A percentile compares a stretch with the other conserved stretches of the same genome.
Evolutionary conservation across 2,113 vertebrate species (phyloP).

Genomic region (Struthio camelus): DNA sequence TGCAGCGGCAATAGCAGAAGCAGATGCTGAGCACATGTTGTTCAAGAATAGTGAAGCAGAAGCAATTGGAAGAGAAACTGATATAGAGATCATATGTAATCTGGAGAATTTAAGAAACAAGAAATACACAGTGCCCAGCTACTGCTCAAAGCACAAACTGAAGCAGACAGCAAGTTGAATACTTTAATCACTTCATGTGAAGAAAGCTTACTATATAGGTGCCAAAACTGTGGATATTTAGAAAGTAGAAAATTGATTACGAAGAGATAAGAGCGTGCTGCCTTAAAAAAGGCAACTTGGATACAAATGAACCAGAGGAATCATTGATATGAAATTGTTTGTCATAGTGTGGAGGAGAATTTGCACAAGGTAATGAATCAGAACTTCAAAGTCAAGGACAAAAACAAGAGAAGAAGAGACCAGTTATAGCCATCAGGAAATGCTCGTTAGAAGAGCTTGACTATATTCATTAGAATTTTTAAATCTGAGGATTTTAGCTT

Average conservation of each 20-base stretch:
- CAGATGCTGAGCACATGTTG: conserved; percentile 49
- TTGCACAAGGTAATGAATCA: background rate
- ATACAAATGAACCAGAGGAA: background rate
- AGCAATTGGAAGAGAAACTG: conserved; percentile 58
- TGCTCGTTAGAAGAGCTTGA: background rate
- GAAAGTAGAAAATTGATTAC: background rate
- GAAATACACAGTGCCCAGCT: background rate
- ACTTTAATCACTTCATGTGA: background rate
- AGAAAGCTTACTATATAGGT: background rate
- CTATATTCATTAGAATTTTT: background rate
- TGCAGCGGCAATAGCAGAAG: conserved; percentile 48
- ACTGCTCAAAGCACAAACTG: conserved; percentile 33
- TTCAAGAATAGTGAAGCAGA: background rate
- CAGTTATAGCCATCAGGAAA: conserved; percentile 10
- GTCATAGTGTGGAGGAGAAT: background rate
- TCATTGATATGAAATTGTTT: background rate
- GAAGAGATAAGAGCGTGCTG: background rate
- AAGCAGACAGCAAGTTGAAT: conserved; percentile 33
- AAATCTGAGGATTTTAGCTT: background rate
- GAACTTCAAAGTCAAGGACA: conserved; percentile 7
- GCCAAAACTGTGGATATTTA: conserved; percentile 24
- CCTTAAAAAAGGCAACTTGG: background rate
- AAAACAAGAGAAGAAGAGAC: background rate
- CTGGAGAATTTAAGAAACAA: conserved; percentile 50
- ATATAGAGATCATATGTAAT: conserved; percentile 57